Percentiles rank a stretch among this genome's conserved stretches.
These are phyloP conservation scores for Ondatra zibethicus DNA, from an alignment of 2,113 vertebrate species.

Conservation along the genomic window DNA sequence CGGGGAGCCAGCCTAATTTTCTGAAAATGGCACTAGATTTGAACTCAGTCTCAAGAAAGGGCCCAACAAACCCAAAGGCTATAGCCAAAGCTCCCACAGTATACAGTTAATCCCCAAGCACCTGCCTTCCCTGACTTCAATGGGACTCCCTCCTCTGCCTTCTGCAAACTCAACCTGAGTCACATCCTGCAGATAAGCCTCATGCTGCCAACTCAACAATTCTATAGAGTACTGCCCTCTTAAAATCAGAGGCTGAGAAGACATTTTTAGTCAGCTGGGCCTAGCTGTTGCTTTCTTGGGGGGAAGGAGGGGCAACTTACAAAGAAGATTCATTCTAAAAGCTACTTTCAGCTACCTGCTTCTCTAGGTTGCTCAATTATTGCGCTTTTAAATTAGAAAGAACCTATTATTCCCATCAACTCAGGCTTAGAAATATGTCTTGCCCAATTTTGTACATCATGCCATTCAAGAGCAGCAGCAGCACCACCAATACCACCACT, in stretches of 20 bases:
- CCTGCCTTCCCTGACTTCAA: neutral
- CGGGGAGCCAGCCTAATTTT: neutral
- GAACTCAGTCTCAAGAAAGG: neutral
- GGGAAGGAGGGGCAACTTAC: neutral
- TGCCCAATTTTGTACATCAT: neutral
- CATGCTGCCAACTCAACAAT: neutral
- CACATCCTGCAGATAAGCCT: slow-evolving; percentile 7
- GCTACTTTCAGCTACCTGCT: neutral
- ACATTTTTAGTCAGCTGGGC: neutral
- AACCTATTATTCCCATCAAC: slow-evolving; percentile 40
- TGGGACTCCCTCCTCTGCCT: neutral
- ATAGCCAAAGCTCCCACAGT: neutral
- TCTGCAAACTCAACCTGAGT: neutral
- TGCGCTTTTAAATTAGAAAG: slow-evolving; percentile 61
- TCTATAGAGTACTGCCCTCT: neutral
- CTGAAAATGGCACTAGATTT: neutral
- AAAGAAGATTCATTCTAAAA: slow-evolving; percentile 45
- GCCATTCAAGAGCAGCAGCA: neutral
- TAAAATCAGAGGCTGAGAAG: neutral
- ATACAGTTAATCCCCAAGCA: neutral
- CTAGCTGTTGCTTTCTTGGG: neutral
- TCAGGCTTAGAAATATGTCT: neutral
- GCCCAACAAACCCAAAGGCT: neutral
- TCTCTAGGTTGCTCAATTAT: slow-evolving; percentile 25
- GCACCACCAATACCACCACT: neutral